Base-by-base conservation (phyloP, 2,797 vertebrate species). In the Rhinatrema bivittatum region DNA sequence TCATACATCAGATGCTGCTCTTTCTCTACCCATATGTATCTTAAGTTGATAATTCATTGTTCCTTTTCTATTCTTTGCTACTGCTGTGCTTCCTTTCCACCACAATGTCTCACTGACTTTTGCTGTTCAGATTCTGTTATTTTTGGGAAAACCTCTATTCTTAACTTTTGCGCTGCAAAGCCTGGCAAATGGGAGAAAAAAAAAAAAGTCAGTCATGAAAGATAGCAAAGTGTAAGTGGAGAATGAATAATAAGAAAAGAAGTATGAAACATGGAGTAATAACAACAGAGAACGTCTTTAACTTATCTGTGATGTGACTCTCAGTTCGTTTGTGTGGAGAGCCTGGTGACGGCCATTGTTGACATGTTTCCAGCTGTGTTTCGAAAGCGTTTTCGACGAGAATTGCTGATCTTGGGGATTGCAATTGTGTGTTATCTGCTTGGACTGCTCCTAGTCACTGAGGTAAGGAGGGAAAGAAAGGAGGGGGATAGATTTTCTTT, bases 311-410 rank as follows among this genome's bases (percentile, higher is more conserved):
- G 20, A 39, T 7, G 9, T 0, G 2, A 3, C 4, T 11, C 14
- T 13, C 53, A 98, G 94, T 95, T 98, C 5, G 86, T 98, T 52
- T 91, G 87, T 28, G 74, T 97, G 50, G 93, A 97, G 67, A 94
- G 92, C 60, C 62, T 96, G 71, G 88, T 88, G 43, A 97, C 94
- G 0, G 82, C 90, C 41, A 60, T 91, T 46, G 67, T 87, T 6
- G 95, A 98, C 72, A 44, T 91, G 78, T 95, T 86, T 55, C 93
- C 95, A 1, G 50, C 4, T 17, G 53, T 68, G 25, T 85, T 97
- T 53, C 79, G 87, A 39, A 89, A 72, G 49, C 70, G 59, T 0
- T 51, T 80, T 1, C 70, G 71, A 6, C 77, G 94, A 3, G 88
- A 95, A 63, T 46, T 91, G 16, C 77, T 98, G 50, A 88, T 88